Base-by-base conservation (phyloP, 2,888 invertebrate genomes). In the Argynnis bischoffii region DNA sequence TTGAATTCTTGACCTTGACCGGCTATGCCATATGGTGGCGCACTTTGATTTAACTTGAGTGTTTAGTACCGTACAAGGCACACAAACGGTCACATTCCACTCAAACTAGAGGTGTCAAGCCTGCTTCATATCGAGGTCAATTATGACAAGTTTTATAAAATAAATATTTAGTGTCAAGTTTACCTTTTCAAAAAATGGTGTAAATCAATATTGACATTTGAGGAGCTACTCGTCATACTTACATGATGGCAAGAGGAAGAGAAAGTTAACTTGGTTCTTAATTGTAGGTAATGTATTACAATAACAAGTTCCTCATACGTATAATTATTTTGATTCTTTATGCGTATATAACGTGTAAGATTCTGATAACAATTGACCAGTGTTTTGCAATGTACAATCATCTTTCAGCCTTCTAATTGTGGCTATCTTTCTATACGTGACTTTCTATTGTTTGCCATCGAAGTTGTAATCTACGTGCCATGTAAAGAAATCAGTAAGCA, bases 21-120 rank as follows among this genome's bases (percentile, higher is more conserved):
- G 53, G 67, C 31, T 61, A 53, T 26, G 67, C 77, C 77, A 76
- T 77, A 76, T 77, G 75, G 76, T 69, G 71, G 57, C 69, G 65
- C 70, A 70, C 65, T 73, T 70, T 68, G 68, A 55, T 73, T 71
- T 69, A 41, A 67, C 63, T 71, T 59, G 56, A 69, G 66, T 68
- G 60, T 69, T 70, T 47, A 54, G 47, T 66, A 46, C 75, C 69
- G 57, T 71, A 72, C 65, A 74, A 69, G 74, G 75, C 66, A 51
- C 63, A 71, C 67, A 41, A 69, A 61, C 61, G 61, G 50, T 66
- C 53, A 64, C 67, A 69, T 64, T 69, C 66, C 50, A 65, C 63
- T 50, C 46, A 47, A 51, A 55, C 53, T 61, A 64, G 66, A 67
- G 72, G 69, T 66, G 63, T 69, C 61, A 69, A 70, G 71, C 70